Evolutionary conservation across 2,888 invertebrate genomes (phyloP), one percentile per base, ranked within the genome.

Genomic region (Coleophora flavipennella): DNA sequence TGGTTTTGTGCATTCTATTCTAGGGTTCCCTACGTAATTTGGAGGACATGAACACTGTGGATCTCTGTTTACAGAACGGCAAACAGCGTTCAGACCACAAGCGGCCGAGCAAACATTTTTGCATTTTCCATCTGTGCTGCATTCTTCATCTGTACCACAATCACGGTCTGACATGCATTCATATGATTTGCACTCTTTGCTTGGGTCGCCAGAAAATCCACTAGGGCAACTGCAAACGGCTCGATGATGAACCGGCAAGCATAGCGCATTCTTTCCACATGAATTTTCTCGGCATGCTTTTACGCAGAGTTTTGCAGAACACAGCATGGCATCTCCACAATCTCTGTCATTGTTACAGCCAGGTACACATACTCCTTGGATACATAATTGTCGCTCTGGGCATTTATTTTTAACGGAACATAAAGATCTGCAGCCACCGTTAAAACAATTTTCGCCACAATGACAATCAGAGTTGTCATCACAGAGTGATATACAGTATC

Each of bases 161-260:
- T 95, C 94, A 8, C 87, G 85, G 62, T 94, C 90, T 36, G 84
- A 81, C 39, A 88, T 85, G 55, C 96, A 96, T 75, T 94, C 93
- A 48, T 92, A 90, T 46, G 91, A 87, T 45, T 88, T 88, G 57
- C 95, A 95, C 57, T 89, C 88, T 48, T 88, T 89, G 42, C 87
- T 88, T 0, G 95, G 93, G 62, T 95, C 93, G 0, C 94, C 94
- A 50, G 91, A 91, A 60, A 87, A 93, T 11, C 95, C 94, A 59
- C 93, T 93, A 0, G 94, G 94, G 62, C 96, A 96, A 42, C 93
- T 87, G 63, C 96, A 96, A 3, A 96, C 88, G 33, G 93, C 91
- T 32, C 92, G 88, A 69, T 95, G 96, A 50, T 92, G 91, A 2
- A 91, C 89, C 0, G 93, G 89, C 47, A 90, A 88, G 62, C 96